Conservation (phyloP, 2,888 invertebrate genomes). For the Diaphora mendica region DNA sequence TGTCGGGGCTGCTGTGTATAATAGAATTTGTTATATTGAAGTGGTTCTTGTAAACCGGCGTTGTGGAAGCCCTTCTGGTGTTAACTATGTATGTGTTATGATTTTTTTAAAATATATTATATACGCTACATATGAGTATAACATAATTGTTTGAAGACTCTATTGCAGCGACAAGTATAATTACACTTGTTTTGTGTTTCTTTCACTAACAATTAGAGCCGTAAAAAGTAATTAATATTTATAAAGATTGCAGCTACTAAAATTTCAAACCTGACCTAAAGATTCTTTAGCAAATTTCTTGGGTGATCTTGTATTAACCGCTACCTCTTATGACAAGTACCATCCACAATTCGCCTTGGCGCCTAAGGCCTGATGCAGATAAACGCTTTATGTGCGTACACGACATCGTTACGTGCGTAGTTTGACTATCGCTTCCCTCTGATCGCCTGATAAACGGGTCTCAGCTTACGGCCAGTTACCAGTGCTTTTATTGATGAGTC, state of each 20-base stretch:
- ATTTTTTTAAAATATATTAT: too few relatives aligned
- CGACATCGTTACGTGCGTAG: slow-evolving; percentile 72
- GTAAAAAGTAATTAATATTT: neutral
- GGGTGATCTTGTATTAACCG: slow-evolving; percentile 11
- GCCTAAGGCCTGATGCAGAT: slow-evolving; percentile 76
- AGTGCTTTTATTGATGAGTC: neutral
- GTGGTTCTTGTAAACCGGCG: too few relatives aligned
- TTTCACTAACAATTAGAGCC: neutral
- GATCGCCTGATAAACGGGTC: slow-evolving; percentile 64
- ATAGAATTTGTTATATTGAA: too few relatives aligned
- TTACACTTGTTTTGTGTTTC: neutral
- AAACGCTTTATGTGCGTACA: slow-evolving; percentile 79
- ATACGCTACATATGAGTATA: too few relatives aligned
- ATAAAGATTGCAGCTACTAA: too few relatives aligned
- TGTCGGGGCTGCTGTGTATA: too few relatives aligned
- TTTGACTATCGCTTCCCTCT: slow-evolving; percentile 64
- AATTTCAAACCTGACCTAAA: too few relatives aligned
- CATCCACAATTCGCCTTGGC: slow-evolving; percentile 51
- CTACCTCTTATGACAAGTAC: slow-evolving; percentile 38
- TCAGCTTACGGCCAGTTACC: slow-evolving; percentile 38
- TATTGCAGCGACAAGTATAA: too few relatives aligned
- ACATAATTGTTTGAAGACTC: too few relatives aligned
- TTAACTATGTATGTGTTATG: too few relatives aligned
- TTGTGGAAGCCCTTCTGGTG: too few relatives aligned
- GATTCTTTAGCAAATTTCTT: neutral